Conservation (phyloP, 2,113 vertebrate genomes). For the Oncorhynchus keta region DNA sequence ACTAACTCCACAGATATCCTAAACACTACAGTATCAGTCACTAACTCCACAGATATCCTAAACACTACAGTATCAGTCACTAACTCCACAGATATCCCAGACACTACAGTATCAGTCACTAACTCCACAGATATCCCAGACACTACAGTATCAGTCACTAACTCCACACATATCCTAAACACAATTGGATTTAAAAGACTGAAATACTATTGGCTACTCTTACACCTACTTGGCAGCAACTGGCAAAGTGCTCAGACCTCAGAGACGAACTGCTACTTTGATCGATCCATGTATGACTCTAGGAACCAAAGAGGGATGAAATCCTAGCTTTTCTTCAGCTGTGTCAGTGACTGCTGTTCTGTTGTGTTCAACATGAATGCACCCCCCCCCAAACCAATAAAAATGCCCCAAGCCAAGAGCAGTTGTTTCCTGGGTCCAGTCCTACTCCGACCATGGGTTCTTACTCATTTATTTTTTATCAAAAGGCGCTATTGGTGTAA, state of each 20-base stretch:
- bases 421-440: slow-evolving; percentile 61
- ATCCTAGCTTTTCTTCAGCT: slow-evolving; percentile 61
- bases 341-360: slow-evolving; percentile 57
- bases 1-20: too few relatives aligned
- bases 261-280: not conserved
- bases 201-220: not conserved
- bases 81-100: too few relatives aligned
- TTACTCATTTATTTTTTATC: slow-evolving; percentile 46
- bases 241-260: not conserved
- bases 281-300: not conserved
- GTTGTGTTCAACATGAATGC: slow-evolving; percentile 17
- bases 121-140: too few relatives aligned
- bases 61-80: too few relatives aligned
- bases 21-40: too few relatives aligned
- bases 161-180: too few relatives aligned
- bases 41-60: too few relatives aligned
- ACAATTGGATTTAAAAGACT: not conserved
- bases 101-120: too few relatives aligned
- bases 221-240: not conserved
- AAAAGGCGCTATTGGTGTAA: slow-evolving; percentile 69
- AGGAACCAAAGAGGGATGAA: slow-evolving; percentile 40
- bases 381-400: slow-evolving; percentile 45
- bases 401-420: slow-evolving; percentile 58
- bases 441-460: slow-evolving; percentile 6
- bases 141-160: too few relatives aligned